These are phyloP conservation scores for Unio pictorum DNA, from an alignment of 2,888 invertebrate genomes.

Conservation along the genomic window DNA sequence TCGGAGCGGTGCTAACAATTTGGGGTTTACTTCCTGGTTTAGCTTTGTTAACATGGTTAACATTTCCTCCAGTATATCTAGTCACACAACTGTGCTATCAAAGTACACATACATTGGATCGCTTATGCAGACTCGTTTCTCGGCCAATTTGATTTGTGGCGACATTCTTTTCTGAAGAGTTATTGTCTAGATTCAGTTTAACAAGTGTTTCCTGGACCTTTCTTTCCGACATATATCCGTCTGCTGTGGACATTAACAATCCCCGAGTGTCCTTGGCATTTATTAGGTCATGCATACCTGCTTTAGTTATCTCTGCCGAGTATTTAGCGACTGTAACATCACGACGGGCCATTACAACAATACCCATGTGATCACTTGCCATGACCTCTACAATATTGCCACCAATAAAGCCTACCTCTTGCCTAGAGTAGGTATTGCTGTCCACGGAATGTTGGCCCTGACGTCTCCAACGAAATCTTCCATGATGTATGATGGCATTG, in stretches of 20 bases:
- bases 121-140: not conserved
- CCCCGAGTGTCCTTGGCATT: too few species aligned
- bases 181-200: not conserved
- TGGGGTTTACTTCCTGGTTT: too few species aligned
- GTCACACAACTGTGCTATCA: not conserved
- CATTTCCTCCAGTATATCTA: not conserved
- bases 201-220: not conserved
- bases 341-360: not conserved
- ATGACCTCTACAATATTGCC: not conserved
- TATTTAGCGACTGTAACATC: not conserved
- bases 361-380: not conserved
- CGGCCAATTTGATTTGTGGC: not conserved
- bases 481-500: not conserved
- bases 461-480: too few species aligned
- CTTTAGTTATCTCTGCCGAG: not conserved
- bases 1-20: too few species aligned
- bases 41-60: too few species aligned
- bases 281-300: not conserved
- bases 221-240: not conserved
- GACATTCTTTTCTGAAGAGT: not conserved
- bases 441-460: too few species aligned
- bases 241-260: too few species aligned
- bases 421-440: too few species aligned
- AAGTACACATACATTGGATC: not conserved
- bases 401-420: not conserved